Evolutionary conservation across 2,888 invertebrate genomes (phyloP).

Genomic region (Calephelis perditalis): DNA sequence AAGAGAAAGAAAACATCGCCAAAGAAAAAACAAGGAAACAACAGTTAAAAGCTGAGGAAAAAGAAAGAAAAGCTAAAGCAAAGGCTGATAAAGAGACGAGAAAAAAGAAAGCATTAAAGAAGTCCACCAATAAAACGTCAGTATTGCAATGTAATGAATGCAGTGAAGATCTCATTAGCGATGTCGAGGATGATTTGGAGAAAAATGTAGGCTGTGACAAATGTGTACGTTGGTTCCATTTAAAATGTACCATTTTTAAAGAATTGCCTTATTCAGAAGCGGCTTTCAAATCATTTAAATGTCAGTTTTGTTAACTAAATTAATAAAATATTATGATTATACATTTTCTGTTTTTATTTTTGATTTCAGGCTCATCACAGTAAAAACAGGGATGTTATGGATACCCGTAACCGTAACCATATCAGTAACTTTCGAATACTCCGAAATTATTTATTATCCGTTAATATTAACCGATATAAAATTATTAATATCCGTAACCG

Average conservation of each 20-base stretch:
- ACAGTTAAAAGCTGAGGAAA: neutral
- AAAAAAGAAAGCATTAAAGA: neutral
- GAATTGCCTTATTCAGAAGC: neutral
- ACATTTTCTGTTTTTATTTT: too few species aligned
- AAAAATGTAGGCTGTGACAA: constrained; percentile 3
- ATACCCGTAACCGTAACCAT: too few species aligned
- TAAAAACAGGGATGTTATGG: too few species aligned
- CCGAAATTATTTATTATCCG: too few species aligned
- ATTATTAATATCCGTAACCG: too few species aligned
- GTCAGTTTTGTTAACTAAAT: neutral
- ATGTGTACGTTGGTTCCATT: neutral
- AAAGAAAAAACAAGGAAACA: neutral
- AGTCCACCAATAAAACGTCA: neutral
- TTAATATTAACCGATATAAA: too few species aligned
- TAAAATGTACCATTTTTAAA: neutral
- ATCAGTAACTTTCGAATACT: too few species aligned
- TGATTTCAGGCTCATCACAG: too few species aligned
- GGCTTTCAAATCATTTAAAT: neutral
- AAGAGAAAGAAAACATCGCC: neutral
- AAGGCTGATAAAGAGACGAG: neutral
- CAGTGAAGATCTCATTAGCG: neutral
- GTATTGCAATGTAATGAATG: neutral
- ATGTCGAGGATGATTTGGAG: neutral
- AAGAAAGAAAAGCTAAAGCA: neutral
- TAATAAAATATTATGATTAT: neutral